A percentile compares a stretch with the other conserved stretches of the same genome.
phyloP scores from a whole-genome alignment of 2,797 vertebrate species.

The Lithobates pipiens region DNA sequence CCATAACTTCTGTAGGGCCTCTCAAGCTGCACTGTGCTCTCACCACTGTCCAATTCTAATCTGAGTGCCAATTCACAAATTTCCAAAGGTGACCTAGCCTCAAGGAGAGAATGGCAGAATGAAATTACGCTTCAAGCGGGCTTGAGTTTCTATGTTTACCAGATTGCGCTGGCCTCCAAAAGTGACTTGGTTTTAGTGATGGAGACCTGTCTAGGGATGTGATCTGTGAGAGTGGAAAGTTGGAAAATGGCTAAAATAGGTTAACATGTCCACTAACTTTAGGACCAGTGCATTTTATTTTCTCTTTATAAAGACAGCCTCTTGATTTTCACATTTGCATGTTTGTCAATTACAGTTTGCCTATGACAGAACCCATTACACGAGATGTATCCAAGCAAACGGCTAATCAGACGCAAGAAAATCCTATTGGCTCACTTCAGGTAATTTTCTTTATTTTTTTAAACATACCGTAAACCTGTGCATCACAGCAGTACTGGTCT shows the following conservation, averaged over 20 bases:
- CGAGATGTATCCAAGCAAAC: conserved; percentile 70
- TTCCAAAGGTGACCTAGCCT: too few relatives aligned
- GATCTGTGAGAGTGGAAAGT: too few relatives aligned
- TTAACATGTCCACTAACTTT: neutral
- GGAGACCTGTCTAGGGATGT: neutral
- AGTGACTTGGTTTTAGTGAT: too few relatives aligned
- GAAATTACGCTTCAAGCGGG: too few relatives aligned
- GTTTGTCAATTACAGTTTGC: conserved; percentile 66
- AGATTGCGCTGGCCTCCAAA: neutral
- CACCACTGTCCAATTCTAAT: too few relatives aligned
- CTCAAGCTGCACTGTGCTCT: too few relatives aligned
- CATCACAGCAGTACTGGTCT: neutral
- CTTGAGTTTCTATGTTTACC: neutral
- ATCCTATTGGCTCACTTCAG: conserved; percentile 74
- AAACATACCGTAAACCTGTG: neutral
- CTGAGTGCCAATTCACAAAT: too few relatives aligned
- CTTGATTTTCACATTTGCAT: neutral
- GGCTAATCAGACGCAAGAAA: conserved; percentile 69
- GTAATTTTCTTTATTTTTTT: conserved; percentile 58
- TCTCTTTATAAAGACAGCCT: neutral
- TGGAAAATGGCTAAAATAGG: too few relatives aligned
- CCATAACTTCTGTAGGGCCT: too few relatives aligned
- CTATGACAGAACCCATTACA: conserved; percentile 69
- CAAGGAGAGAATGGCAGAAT: too few relatives aligned
- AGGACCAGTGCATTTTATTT: neutral